These are phyloP conservation scores for Alauda arvensis DNA, from an alignment of 2,797 vertebrate species.

Conservation along the genomic window DNA sequence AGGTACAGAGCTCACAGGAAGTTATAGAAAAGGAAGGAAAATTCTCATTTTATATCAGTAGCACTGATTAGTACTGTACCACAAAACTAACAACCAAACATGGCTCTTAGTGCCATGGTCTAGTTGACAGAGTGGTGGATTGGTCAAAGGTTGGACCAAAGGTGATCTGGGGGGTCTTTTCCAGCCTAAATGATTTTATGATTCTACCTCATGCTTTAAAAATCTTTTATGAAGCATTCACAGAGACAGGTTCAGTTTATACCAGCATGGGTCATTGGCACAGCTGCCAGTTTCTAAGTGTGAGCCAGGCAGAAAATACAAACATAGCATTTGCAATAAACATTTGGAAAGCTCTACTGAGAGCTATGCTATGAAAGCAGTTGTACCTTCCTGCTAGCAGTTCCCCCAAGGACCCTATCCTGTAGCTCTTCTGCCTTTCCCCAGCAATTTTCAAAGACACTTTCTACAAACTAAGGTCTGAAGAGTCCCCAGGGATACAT, in stretches of 20 bases:
- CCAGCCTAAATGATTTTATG: background rate
- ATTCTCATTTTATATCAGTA: background rate
- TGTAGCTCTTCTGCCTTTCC: background rate
- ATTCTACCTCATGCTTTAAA: background rate
- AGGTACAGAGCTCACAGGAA: background rate
- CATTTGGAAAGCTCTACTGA: background rate
- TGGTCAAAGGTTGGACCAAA: background rate
- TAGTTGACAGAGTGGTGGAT: background rate
- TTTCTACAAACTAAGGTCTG: background rate
- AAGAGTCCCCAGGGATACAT: background rate
- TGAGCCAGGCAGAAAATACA: background rate
- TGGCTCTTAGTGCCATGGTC: background rate
- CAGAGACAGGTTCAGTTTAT: background rate
- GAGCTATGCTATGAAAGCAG: background rate
- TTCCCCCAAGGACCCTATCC: background rate
- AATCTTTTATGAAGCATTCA: background rate
- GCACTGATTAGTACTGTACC: background rate
- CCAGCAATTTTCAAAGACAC: background rate
- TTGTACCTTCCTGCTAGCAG: background rate
- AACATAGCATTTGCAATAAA: background rate
- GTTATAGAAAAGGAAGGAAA: background rate
- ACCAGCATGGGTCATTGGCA: fast-evolving
- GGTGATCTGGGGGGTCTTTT: background rate
- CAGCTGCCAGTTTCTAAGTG: background rate
- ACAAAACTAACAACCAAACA: background rate